Conservation (phyloP, 2,113 vertebrate genomes). For the Madoqua kirkii region DNA sequence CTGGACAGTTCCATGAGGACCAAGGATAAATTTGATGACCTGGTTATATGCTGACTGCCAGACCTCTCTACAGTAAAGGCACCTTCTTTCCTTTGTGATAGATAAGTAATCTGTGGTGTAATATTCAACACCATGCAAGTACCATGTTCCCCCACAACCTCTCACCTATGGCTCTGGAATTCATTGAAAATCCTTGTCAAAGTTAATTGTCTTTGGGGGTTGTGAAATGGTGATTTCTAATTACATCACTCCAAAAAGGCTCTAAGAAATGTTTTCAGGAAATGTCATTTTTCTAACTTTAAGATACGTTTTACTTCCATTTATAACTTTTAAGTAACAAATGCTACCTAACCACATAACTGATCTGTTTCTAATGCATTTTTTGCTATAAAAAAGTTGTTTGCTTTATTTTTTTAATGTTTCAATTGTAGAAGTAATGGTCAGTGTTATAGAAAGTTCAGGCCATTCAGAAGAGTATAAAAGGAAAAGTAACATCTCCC, state of each 20-base stretch:
- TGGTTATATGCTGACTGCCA: not conserved
- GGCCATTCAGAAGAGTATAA: conserved; percentile 22
- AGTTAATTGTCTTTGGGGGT: not conserved
- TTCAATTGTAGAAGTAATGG: not conserved
- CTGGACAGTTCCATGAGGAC: not conserved
- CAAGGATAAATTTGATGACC: not conserved
- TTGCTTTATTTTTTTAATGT: conserved; percentile 17
- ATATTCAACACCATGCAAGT: not conserved
- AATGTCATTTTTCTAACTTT: conserved; percentile 22
- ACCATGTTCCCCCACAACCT: not conserved
- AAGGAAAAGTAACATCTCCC: not conserved
- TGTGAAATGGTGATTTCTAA: conserved; percentile 25
- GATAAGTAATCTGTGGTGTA: not conserved
- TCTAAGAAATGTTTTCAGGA: conserved; percentile 37
- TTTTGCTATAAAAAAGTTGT: not conserved
- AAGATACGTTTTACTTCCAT: not conserved
- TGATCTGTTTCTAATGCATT: not conserved
- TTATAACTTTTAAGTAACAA: conserved; percentile 39
- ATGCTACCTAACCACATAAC: not conserved
- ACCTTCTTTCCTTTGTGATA: not conserved
- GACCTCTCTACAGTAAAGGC: not conserved
- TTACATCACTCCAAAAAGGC: conserved; percentile 16
- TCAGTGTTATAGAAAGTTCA: not conserved
- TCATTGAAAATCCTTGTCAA: not conserved
- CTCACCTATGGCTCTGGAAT: conserved; percentile 6